Conservation (phyloP, 2,888 invertebrate genomes). For the Dolomedes plantarius region DNA sequence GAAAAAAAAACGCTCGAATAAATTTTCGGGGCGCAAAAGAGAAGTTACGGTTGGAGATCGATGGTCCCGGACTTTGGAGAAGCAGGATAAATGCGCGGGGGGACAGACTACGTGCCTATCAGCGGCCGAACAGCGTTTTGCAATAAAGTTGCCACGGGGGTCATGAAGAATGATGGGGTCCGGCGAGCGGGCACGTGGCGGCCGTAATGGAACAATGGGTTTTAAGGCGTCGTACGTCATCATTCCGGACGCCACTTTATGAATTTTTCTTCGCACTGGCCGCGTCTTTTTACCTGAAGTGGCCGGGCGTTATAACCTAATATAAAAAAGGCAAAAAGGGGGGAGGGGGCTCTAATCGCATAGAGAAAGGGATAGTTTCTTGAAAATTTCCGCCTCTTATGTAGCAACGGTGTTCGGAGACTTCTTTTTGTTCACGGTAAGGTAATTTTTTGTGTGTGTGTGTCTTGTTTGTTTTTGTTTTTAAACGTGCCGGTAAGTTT, state of each 20-base stretch:
- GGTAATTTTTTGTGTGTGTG: not conserved
- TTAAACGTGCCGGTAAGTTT: constrained; percentile 5
- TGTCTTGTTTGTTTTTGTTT: not conserved
- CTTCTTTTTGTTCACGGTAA: not conserved
- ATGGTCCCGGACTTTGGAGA: constrained; percentile 64
- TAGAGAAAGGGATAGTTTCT: constrained; percentile 12
- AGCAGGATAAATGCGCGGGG: constrained; percentile 61
- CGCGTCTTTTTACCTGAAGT: constrained; percentile 48
- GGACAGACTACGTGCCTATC: constrained; percentile 65
- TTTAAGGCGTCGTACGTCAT: constrained; percentile 71
- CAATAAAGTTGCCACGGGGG: constrained; percentile 70
- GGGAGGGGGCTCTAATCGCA: constrained; percentile 9
- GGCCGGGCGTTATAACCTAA: constrained; percentile 53
- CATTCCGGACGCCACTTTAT: constrained; percentile 66
- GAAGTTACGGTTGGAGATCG: constrained; percentile 54
- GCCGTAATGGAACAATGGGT: constrained; percentile 71
- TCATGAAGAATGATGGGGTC: constrained; percentile 70
- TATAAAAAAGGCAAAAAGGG: constrained; percentile 38
- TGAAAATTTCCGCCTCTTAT: constrained; percentile 9
- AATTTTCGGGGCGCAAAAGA: constrained; percentile 49
- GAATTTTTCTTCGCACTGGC: constrained; percentile 58
- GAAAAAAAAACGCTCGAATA: constrained; percentile 24
- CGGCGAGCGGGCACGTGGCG: constrained; percentile 62
- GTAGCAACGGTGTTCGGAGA: not conserved
- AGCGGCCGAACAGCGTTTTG: constrained; percentile 69